A percentile compares a stretch with the other conserved stretches of the same genome.
Conservation (phyloP, 2,797 vertebrate genomes). For the Acipenser ruthenus region DNA sequence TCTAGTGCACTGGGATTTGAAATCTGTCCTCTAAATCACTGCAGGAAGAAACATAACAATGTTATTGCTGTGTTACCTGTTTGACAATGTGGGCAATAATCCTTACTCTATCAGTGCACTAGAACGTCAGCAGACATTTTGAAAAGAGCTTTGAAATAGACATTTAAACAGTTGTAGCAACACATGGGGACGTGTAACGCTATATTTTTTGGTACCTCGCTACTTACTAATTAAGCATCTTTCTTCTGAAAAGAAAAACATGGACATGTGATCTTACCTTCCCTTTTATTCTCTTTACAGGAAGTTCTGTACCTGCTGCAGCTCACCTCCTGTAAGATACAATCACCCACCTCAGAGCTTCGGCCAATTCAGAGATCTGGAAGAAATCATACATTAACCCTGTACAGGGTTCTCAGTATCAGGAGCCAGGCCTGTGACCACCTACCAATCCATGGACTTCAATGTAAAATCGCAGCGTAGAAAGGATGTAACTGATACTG, state of each 20-base stretch:
- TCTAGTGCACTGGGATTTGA: too few species aligned
- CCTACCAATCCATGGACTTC: constrained; percentile 51
- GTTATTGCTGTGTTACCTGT: too few species aligned
- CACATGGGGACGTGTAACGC: too few species aligned
- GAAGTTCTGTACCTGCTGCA: constrained; percentile 24
- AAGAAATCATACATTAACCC: constrained; percentile 38
- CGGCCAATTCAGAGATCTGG: constrained; percentile 40
- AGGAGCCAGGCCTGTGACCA: constrained; percentile 58
- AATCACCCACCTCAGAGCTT: constrained; percentile 38
- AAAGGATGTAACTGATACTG: constrained; percentile 3
- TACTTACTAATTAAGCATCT: background rate
- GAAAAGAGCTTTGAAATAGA: too few species aligned
- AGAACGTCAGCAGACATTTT: too few species aligned
- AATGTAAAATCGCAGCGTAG: constrained; percentile 57
- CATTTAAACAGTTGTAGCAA: too few species aligned
- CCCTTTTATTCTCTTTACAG: constrained; percentile 15
- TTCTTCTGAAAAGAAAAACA: background rate
- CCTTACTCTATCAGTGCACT: too few species aligned
- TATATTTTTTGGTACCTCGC: too few species aligned
- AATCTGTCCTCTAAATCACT: too few species aligned
- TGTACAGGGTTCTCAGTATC: constrained; percentile 42
- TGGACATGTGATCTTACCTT: background rate
- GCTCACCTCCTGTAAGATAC: constrained; percentile 45
- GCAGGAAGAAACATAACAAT: too few species aligned
- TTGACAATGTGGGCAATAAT: too few species aligned